Evolutionary conservation across 2,797 vertebrate species (phyloP).

Genomic region (Ctenosaura bakeri): DNA sequence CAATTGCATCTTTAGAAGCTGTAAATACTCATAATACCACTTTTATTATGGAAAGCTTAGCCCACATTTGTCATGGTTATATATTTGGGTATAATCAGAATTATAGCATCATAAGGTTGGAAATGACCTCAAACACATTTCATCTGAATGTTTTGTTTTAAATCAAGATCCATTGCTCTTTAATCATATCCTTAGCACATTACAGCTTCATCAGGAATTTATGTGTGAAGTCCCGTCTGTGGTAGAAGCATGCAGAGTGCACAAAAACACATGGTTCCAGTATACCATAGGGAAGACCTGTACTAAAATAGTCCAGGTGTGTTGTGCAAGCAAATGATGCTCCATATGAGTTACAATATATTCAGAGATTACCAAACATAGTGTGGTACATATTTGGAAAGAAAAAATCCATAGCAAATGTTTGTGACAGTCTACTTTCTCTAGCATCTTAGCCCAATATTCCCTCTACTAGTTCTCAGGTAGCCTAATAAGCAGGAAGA

Average conservation of each 20-base stretch:
- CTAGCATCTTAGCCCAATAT: background rate
- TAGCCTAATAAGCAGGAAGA: background rate
- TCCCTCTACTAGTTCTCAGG: background rate
- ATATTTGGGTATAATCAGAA: background rate
- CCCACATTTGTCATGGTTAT: background rate
- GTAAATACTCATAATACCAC: background rate
- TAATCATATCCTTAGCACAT: background rate
- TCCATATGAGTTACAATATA: background rate
- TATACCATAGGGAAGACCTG: background rate
- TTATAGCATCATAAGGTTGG: background rate
- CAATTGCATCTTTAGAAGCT: background rate
- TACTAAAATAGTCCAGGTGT: background rate
- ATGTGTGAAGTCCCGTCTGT: constrained; percentile 6
- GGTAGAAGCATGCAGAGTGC: background rate
- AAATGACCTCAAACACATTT: background rate
- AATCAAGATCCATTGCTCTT: constrained; percentile 7
- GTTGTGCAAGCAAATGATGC: background rate
- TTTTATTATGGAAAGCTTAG: background rate
- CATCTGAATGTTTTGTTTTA: background rate
- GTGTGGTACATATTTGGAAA: background rate
- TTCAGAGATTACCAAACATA: constrained; percentile 21
- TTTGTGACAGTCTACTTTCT: background rate
- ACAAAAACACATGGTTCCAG: background rate
- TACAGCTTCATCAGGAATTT: background rate
- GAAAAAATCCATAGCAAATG: background rate